Evolutionary conservation across 1,140 invertebrate species (phyloP).

Genomic region (Drosophila persimilis): DNA sequence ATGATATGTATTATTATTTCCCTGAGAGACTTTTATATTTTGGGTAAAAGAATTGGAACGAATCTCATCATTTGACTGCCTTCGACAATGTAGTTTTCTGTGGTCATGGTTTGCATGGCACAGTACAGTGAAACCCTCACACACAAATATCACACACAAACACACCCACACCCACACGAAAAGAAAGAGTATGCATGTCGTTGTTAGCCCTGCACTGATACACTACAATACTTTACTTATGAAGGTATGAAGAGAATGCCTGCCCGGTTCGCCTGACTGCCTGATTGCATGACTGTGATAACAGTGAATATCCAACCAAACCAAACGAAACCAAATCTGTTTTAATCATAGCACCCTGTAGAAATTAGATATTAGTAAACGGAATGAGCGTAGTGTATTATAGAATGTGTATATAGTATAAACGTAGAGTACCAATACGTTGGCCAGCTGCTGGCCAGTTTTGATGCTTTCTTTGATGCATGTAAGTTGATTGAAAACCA

Average conservation of each 20-base stretch:
- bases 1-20: too few species aligned
- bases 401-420: conserved; percentile 56
- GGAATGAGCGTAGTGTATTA: conserved; percentile 56
- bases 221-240: conserved; percentile 21
- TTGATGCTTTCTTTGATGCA: conserved; percentile 69
- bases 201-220: conserved; percentile 38
- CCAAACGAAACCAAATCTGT: not conserved
- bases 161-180: conserved; percentile 3
- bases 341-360: conserved; percentile 40
- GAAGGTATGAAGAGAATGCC: conserved; percentile 47
- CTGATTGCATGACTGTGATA: conserved; percentile 67
- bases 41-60: not conserved
- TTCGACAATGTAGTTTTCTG: conserved; percentile 15
- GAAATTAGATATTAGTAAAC: conserved; percentile 18
- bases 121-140: conserved; percentile 1
- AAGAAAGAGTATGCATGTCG: conserved; percentile 55
- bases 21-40: not conserved
- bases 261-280: conserved; percentile 64
- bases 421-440: conserved; percentile 34
- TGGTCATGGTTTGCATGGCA: not conserved
- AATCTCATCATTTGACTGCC: conserved; percentile 14
- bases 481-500: conserved; percentile 59
- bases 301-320: conserved; percentile 23
- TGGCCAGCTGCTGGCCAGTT: conserved; percentile 47
- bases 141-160: conserved; percentile 2